Conservation (phyloP, 2,113 vertebrate genomes). For the Prionailurus viverrinus region DNA sequence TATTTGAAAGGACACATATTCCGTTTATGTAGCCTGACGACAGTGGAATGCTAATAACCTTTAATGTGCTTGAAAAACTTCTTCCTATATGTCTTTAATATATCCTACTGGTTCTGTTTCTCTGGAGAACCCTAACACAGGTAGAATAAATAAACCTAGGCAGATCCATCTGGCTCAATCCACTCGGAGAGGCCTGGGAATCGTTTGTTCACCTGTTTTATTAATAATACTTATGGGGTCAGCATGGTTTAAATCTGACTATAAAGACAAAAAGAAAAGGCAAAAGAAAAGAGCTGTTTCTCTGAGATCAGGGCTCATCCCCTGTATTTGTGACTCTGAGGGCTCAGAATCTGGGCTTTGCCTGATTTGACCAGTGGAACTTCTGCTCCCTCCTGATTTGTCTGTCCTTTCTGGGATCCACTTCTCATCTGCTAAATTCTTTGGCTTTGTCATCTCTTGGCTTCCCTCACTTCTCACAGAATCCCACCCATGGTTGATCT, state of each 20-base stretch:
- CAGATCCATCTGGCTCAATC: background rate
- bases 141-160: background rate
- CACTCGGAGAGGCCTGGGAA: background rate
- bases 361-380: background rate
- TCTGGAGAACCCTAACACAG: background rate
- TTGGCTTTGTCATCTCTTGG: background rate
- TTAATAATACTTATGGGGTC: background rate
- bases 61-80: constrained; percentile 84
- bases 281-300: background rate
- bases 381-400: background rate
- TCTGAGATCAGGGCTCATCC: background rate
- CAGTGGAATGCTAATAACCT: constrained; percentile 86
- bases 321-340: background rate
- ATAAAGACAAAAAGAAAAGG: background rate
- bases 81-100: background rate
- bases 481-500: background rate
- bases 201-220: background rate
- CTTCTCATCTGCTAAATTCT: background rate
- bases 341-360: background rate
- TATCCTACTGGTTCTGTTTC: background rate
- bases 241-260: background rate
- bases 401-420: background rate
- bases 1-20: constrained; percentile 85
- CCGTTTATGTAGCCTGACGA: constrained; percentile 81
- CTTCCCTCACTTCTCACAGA: background rate